Evolutionary conservation across 1,140 invertebrate genomes (phyloP).

Genomic region (Bombus consobrinus): DNA sequence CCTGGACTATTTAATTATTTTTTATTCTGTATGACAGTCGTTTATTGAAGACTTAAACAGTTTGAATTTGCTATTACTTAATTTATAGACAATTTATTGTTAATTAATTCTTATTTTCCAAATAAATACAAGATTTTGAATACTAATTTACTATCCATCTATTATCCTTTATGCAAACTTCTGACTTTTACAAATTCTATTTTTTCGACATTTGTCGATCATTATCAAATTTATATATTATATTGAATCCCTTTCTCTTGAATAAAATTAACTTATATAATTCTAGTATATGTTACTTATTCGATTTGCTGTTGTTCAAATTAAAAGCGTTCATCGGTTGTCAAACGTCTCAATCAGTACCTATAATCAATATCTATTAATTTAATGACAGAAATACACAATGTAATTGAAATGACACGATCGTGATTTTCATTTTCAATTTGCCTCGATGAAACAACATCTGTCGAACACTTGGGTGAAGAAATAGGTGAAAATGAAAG

Average conservation of each 20-base stretch:
- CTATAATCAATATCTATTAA: no score
- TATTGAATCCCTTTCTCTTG: neutral
- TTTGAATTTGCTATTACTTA: neutral
- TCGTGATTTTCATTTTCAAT: neutral
- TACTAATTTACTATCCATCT: no score
- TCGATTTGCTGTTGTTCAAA: no score
- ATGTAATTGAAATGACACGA: neutral
- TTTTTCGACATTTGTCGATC: no score
- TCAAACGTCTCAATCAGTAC: no score
- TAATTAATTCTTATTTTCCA: neutral
- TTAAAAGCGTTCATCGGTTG: neutral
- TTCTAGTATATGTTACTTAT: neutral
- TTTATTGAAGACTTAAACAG: no score
- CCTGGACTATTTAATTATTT: neutral
- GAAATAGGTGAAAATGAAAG: neutral
- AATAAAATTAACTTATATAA: neutral
- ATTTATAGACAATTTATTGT: neutral
- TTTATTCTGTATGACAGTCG: no score
- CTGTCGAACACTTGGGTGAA: no score
- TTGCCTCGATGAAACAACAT: neutral
- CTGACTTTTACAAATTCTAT: no score
- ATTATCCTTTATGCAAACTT: no score
- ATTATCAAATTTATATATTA: neutral
- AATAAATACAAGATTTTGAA: no score
- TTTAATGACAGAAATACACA: no score